Evolutionary conservation across 2,113 vertebrate genomes (phyloP).

Genomic region (Panthera leo): DNA sequence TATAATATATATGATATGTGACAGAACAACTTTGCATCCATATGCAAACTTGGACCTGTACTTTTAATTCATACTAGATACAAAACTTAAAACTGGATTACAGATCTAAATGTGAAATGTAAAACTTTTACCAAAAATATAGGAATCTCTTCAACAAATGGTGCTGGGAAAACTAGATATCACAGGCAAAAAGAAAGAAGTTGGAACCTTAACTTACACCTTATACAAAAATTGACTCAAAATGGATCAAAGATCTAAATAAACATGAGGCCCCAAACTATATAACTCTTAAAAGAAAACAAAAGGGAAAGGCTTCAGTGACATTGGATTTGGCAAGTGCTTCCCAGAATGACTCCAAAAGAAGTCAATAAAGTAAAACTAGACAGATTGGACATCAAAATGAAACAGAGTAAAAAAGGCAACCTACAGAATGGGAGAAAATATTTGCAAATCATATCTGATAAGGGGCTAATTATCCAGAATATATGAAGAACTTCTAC

Average conservation of each 20-base stretch:
- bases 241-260: not conserved
- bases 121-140: not conserved
- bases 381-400: not conserved
- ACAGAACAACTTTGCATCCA: not conserved
- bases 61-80: not conserved
- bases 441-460: not conserved
- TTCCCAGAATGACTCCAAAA: not conserved
- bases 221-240: not conserved
- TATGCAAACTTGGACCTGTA: not conserved
- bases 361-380: not conserved
- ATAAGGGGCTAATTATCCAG: not conserved
- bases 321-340: not conserved
- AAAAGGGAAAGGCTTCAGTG: not conserved
- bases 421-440: not conserved
- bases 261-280: not conserved
- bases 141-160: not conserved
- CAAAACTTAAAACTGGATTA: not conserved
- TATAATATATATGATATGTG: not conserved
- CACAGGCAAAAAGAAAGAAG: not conserved
- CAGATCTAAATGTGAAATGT: not conserved
- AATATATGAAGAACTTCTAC: not conserved
- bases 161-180: not conserved
- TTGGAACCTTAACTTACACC: not conserved
- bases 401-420: not conserved
- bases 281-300: not conserved